phyloP scores from a whole-genome alignment of 2,888 invertebrate species.

The Clepsis dumicolana region DNA sequence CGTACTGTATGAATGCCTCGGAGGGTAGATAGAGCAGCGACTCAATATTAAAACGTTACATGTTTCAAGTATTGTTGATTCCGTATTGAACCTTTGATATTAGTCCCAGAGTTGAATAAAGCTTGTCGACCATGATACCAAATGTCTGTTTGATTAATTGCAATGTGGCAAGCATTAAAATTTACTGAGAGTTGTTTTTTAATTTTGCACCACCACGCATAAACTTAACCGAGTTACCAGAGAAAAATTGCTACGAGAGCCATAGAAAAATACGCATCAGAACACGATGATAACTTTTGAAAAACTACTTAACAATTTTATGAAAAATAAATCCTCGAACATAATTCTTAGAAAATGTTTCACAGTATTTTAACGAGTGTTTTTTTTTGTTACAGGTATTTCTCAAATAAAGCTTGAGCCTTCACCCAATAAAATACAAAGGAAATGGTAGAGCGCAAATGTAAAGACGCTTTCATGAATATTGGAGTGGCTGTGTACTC shows the following conservation, averaged over 20 bases:
- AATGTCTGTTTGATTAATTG: too few relatives aligned
- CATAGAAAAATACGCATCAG: too few relatives aligned
- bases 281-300: too few relatives aligned
- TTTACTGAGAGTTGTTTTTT: too few relatives aligned
- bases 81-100: background rate
- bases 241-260: too few relatives aligned
- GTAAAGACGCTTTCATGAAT: slow-evolving; percentile 39
- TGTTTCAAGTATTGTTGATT: background rate
- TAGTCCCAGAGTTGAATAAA: background rate
- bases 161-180: too few relatives aligned
- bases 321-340: background rate
- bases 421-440: slow-evolving; percentile 32
- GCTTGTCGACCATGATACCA: background rate
- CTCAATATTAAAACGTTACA: background rate
- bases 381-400: slow-evolving; percentile 35
- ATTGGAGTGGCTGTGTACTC: slow-evolving; percentile 37
- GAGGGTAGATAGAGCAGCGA: background rate
- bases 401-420: slow-evolving; percentile 18
- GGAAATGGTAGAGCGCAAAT: slow-evolving; percentile 31
- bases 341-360: slow-evolving; percentile 4
- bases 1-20: background rate
- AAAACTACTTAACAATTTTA: too few relatives aligned
- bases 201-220: too few relatives aligned
- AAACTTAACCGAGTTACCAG: too few relatives aligned
- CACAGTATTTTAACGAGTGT: slow-evolving; percentile 10